phyloP scores from a whole-genome alignment of 2,113 vertebrate genomes.

The Ceyx melanurus region DNA sequence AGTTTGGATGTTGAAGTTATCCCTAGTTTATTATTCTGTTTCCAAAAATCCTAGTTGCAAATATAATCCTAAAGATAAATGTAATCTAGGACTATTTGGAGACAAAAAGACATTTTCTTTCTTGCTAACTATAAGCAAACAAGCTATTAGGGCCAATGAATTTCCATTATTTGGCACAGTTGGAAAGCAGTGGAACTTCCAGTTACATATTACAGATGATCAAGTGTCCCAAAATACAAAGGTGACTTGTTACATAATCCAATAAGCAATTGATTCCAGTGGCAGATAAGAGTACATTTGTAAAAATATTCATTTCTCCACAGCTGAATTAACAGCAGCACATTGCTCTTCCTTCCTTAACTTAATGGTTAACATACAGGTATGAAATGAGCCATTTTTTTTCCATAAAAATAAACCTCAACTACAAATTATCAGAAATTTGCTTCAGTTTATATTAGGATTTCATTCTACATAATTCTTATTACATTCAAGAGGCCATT shows the following conservation, averaged over 20 bases:
- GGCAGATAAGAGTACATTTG: not conserved
- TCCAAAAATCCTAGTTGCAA: not conserved
- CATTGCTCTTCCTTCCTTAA: not conserved
- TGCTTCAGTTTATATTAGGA: not conserved
- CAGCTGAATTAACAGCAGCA: not conserved
- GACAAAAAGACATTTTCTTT: not conserved
- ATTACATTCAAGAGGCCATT: not conserved
- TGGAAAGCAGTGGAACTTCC: not conserved
- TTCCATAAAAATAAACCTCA: too few relatives aligned
- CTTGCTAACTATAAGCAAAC: not conserved
- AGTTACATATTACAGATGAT: not conserved
- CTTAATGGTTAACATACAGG: not conserved
- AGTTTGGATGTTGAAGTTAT: not conserved
- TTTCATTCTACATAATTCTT: not conserved
- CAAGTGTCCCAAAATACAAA: not conserved
- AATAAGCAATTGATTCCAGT: not conserved
- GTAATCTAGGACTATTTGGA: not conserved
- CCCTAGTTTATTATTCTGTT: not conserved
- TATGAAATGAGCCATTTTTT: not conserved
- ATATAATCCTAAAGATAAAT: too few relatives aligned
- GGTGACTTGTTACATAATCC: not conserved
- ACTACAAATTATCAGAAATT: not conserved
- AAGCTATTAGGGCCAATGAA: not conserved
- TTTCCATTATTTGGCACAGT: not conserved
- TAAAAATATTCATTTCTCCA: not conserved